Conservation (phyloP, 2,888 invertebrate species). For the Aleiodes alternator region DNA sequence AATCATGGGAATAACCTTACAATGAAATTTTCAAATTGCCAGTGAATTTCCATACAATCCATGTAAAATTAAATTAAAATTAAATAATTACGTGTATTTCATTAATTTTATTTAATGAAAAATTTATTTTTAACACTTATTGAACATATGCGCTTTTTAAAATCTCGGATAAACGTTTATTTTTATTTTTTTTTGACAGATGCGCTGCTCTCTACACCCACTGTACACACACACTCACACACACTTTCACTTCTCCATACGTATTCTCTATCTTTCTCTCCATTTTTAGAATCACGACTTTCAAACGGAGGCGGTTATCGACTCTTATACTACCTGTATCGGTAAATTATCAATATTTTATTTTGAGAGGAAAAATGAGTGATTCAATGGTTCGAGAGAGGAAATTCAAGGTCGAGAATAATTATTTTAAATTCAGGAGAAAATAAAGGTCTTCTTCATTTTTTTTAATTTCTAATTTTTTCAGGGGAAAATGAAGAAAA, state of each 20-base stretch:
- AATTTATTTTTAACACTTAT: not conserved
- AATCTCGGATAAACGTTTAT: not conserved
- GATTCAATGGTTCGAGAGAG: no score
- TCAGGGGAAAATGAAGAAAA: no score
- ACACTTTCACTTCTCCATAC: not conserved
- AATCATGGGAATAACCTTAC: slow-evolving; percentile 32
- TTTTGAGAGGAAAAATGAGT: no score
- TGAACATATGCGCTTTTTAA: not conserved
- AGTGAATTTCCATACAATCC: not conserved
- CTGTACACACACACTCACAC: slow-evolving; percentile 10
- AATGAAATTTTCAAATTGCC: not conserved
- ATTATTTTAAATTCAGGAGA: not conserved
- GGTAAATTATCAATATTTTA: not conserved
- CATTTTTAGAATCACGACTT: slow-evolving; percentile 28
- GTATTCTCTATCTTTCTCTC: slow-evolving; percentile 23
- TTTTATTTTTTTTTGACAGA: slow-evolving; percentile 20
- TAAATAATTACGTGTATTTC: not conserved
- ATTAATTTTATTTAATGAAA: not conserved
- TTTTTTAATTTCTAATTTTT: no score
- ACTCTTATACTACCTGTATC: not conserved
- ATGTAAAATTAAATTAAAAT: not conserved
- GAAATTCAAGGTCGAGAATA: no score
- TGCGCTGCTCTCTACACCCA: slow-evolving; percentile 27
- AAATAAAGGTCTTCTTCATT: not conserved
- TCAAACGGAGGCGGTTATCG: not conserved